Percentiles rank a stretch among this genome's conserved stretches.
These are phyloP conservation scores for Margaritifera margaritifera DNA, from an alignment of 2,888 invertebrate species.

Conservation along the genomic window DNA sequence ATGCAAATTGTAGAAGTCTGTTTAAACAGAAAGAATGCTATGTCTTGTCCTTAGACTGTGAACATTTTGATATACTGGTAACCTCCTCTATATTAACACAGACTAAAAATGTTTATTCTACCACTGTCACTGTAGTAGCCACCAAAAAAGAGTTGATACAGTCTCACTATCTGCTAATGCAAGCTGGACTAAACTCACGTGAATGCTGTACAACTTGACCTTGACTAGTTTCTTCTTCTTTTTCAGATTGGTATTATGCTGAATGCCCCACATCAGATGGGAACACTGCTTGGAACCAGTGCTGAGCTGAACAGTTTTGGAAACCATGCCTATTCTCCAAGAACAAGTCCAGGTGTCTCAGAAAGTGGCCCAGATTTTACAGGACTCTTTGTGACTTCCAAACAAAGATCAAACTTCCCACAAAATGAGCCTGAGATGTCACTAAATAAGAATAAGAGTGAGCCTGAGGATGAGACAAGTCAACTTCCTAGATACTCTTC, in stretches of 20 bases:
- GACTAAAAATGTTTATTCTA: no score
- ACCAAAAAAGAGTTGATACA: no score
- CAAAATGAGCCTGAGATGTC: slow-evolving; percentile 28
- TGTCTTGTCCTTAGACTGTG: no score
- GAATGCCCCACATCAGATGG: slow-evolving; percentile 33
- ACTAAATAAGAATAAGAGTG: slow-evolving; percentile 10
- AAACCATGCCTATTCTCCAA: slow-evolving; percentile 35
- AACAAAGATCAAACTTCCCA: slow-evolving; percentile 24
- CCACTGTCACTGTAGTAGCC: no score
- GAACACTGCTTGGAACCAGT: slow-evolving; percentile 16
- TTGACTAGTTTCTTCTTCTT: background rate
- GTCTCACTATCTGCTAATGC: no score
- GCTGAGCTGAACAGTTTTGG: slow-evolving; percentile 21
- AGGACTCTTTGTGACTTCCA: slow-evolving; percentile 47
- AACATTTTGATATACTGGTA: no score
- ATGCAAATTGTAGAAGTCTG: no score
- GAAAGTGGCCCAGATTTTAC: slow-evolving; percentile 52
- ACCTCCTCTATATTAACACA: no score
- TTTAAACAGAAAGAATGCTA: no score
- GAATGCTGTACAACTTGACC: background rate
- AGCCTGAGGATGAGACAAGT: slow-evolving; percentile 4
- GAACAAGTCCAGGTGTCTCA: slow-evolving; percentile 18
- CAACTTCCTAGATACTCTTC: slow-evolving; percentile 18
- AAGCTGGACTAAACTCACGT: no score
- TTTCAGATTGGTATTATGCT: slow-evolving; percentile 53